Evolutionary conservation across 2,113 vertebrate genomes (phyloP).

Genomic region (Platichthys stellatus): DNA sequence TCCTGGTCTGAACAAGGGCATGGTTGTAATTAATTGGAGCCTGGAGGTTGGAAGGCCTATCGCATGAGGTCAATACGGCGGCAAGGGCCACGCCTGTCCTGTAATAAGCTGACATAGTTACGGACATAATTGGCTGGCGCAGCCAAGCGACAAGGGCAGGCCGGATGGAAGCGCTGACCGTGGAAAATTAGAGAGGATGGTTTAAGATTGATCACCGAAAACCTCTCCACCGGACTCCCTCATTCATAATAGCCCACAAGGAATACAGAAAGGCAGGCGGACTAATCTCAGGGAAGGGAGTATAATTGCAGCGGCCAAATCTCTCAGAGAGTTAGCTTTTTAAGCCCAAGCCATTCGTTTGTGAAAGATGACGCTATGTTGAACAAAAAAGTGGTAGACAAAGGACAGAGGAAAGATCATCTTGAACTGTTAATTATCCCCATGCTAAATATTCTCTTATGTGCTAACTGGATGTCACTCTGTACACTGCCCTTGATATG

Average conservation of each 20-base stretch:
- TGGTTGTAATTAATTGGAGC: slow-evolving; percentile 67
- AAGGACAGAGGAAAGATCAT: slow-evolving; percentile 52
- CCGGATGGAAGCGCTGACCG: slow-evolving; percentile 78
- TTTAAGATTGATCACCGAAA: slow-evolving; percentile 81
- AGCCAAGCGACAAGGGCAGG: slow-evolving; percentile 80
- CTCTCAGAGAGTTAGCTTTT: slow-evolving; percentile 52
- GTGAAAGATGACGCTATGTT: slow-evolving; percentile 44
- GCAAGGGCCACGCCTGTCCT: slow-evolving; percentile 57
- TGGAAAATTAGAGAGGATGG: slow-evolving; percentile 80
- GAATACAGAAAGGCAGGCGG: slow-evolving; percentile 55
- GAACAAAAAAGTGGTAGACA: slow-evolving; percentile 13
- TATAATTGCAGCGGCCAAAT: slow-evolving; percentile 68
- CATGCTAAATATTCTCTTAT: slow-evolving; percentile 31
- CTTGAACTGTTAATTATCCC: slow-evolving; percentile 39
- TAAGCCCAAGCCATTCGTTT: slow-evolving; percentile 57
- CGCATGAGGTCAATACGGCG: slow-evolving; percentile 66
- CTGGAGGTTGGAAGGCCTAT: slow-evolving; percentile 68
- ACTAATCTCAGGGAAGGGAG: slow-evolving; percentile 67
- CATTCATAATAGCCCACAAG: slow-evolving; percentile 66
- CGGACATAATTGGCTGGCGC: slow-evolving; percentile 73
- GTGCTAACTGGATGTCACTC: slow-evolving; percentile 22
- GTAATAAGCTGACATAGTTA: slow-evolving; percentile 80
- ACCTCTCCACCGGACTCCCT: slow-evolving; percentile 56
- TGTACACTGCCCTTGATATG: slow-evolving; percentile 19
- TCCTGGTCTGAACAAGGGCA: slow-evolving; percentile 61